Evolutionary conservation across 2,888 invertebrate species (phyloP), one percentile per base, ranked within the genome.

Genomic region (Icerya purchasi): DNA sequence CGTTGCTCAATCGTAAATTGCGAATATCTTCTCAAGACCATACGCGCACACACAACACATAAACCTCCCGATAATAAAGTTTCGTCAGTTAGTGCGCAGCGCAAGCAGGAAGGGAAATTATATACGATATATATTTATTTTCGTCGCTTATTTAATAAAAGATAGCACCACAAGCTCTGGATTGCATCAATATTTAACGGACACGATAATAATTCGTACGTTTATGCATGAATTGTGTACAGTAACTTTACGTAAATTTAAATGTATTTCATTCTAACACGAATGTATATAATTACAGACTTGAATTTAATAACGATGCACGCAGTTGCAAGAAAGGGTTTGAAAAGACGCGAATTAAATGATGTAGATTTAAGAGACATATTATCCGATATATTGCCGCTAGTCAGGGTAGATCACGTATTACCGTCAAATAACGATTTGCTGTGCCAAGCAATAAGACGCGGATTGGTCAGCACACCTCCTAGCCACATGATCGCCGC

Each of bases 221-320:
- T 60, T 53, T 53, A 52, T 53, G 21, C 21, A 25, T n/a, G 22
- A 23, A 25, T 22, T 21, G 22, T 1, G 18, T 60, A 54, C 10
- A 18, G 18, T 18, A 49, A 49, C 10, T 14, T 10, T 49, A 49
- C 18, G 10, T 49, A 49, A 49, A 49, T 49, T 14, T 18, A 49
- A 49, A 49, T 18, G 10, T 49, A 49, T n/a, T n/a, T n/a, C n/a
- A n/a, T n/a, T n/a, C n/a, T n/a, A n/a, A n/a, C n/a, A n/a, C n/a
- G n/a, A n/a, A 24, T 59, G 23, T 23, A 14, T 49, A 53, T 54
- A 1, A 56, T 69, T 70, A 54, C 73, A 82, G 92, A 93, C 70
- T 92, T 92, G 23, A 91, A 90, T 74, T 74, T 91, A 58, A 78
- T 91, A 72, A 92, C 92, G 8, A 87, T 90, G n/a, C 91, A 91